Conservation (phyloP, 2,888 invertebrate genomes). For the Cryptus viduatorius region DNA sequence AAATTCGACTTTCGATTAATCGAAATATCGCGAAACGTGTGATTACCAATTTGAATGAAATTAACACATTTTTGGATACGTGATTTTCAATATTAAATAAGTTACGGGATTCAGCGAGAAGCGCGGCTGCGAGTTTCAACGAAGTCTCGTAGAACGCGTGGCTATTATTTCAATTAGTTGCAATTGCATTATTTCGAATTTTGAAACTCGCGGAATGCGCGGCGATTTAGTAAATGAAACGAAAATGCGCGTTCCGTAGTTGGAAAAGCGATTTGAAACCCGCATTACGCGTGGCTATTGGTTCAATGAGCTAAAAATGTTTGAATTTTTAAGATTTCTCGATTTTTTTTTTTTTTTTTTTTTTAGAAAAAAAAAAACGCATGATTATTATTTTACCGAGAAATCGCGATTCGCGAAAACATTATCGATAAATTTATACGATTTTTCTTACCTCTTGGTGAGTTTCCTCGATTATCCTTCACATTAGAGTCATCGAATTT, state of each 20-base stretch:
- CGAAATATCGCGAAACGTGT: not conserved
- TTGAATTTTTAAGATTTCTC: no score
- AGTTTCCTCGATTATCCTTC: constrained; percentile 54
- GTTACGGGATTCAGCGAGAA: not conserved
- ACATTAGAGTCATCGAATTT: constrained; percentile 58
- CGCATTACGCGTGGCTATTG: no score
- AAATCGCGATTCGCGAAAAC: not conserved
- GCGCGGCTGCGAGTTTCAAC: not conserved
- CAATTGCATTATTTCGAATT: no score
- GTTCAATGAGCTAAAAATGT: no score
- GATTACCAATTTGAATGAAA: no score
- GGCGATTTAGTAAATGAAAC: no score
- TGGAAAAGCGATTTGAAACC: no score
- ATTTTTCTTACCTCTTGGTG: constrained; percentile 56
- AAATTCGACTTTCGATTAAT: not conserved
- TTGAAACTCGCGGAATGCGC: no score
- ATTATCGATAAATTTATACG: not conserved
- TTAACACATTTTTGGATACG: not conserved
- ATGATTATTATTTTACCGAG: not conserved
- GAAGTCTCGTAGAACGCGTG: not conserved
- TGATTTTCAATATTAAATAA: not conserved
- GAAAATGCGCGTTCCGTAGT: no score
- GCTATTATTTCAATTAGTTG: not conserved
- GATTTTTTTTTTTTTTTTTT: no score
- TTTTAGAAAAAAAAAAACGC: no score